Evolutionary conservation across 2,113 vertebrate species (phyloP).

Genomic region (Chiloscyllium plagiosum): DNA sequence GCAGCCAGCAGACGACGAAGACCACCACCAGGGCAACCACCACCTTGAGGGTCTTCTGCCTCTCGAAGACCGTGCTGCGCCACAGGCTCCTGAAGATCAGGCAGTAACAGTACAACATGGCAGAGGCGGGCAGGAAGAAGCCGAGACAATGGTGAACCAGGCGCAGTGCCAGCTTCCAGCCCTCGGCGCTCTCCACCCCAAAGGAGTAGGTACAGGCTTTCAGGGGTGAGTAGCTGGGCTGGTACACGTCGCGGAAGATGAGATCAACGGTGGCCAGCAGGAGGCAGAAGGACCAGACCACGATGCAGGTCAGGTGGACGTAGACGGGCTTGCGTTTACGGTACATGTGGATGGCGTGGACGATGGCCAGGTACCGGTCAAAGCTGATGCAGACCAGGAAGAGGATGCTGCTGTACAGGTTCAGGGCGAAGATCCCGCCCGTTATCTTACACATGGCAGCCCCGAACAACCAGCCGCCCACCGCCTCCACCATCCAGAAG

Average conservation of each 20-base stretch:
- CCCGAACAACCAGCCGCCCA: slow-evolving; percentile 62
- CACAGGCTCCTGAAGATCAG: slow-evolving; percentile 62
- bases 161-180: slow-evolving; percentile 56
- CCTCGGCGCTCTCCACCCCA: slow-evolving; percentile 37
- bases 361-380: slow-evolving; percentile 70
- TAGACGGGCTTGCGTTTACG: slow-evolving; percentile 57
- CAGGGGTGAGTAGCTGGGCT: slow-evolving; percentile 20
- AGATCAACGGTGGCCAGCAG: slow-evolving; percentile 56
- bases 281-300: slow-evolving; percentile 60
- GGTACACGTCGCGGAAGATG: slow-evolving; percentile 50
- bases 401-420: slow-evolving; percentile 66
- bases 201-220: slow-evolving; percentile 52
- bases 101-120: slow-evolving; percentile 71
- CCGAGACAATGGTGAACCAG: slow-evolving; percentile 56
- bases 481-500: slow-evolving; percentile 65
- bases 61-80: slow-evolving; percentile 53
- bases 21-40: slow-evolving; percentile 57
- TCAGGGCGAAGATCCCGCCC: slow-evolving; percentile 62
- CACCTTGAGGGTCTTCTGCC: slow-evolving; percentile 56
- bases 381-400: slow-evolving; percentile 73
- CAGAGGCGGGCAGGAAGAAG: slow-evolving; percentile 61
- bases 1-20: slow-evolving; percentile 68
- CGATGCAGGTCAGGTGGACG: slow-evolving; percentile 53
- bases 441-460: slow-evolving; percentile 57
- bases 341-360: slow-evolving; percentile 51